Evolutionary conservation across 2,888 invertebrate species (phyloP), one percentile per base, ranked within the genome.

Genomic region (Lapara coniferarum): DNA sequence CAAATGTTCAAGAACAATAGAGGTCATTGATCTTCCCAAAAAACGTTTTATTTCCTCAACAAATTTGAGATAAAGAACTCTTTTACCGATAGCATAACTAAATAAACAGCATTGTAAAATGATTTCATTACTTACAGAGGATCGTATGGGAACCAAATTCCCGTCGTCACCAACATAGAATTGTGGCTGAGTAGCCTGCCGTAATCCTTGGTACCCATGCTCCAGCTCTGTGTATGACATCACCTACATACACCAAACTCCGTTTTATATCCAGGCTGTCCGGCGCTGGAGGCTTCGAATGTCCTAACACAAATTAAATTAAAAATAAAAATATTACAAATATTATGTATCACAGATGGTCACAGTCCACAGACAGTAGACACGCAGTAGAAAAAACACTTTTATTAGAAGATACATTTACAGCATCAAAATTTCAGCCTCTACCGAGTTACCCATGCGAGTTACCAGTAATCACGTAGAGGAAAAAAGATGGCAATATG

Each of bases 171-270:
- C 96, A 85, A 96, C 95, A 94, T 96, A 96, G 92, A 97, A 96
- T 83, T 96, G 95, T 74, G 95, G 95, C 76, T 95, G 94, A 84
- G 94, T 89, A 79, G 95, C 95, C 91, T 96, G 96, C 87, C 96
- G 95, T 88, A 97, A 95, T 83, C 96, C 98, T 95, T 97, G 98
- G 94, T 98, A 98, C 80, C 98, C 98, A 94, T 97, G 97, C 94
- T 98, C 98, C 85, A 98, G 94, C 95, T 98, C 98, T 88, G 97
- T 97, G 92, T 98, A 98, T 88, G 98, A 98, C 98, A 98, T 98
- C 87, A 89, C 92, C 88, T 91, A 90, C 86, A 86, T 88, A 79
- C 77, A 86, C 80, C 73, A 72, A 19, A 37, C 19, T 19, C 44
- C 13, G 49, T 25, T 58, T 13, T 30, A 49, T 49, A 49, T 10